Conservation (phyloP, 2,113 vertebrate genomes). For the Myotis davidii region DNA sequence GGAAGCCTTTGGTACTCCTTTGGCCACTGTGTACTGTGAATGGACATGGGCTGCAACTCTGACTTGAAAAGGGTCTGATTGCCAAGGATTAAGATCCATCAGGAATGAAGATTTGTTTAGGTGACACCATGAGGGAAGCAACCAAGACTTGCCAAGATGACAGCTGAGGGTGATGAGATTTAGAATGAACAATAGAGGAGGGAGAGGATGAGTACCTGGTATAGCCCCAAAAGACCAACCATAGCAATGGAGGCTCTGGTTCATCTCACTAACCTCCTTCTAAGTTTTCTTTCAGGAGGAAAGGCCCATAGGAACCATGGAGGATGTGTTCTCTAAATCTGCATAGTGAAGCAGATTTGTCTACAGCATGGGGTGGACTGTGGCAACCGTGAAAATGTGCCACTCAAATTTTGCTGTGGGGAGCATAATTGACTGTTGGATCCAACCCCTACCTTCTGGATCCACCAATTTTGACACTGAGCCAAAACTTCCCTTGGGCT, state of each 20-base stretch:
- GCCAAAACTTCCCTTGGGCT: neutral
- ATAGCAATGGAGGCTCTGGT: neutral
- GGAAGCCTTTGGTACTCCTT: neutral
- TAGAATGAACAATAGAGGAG: neutral
- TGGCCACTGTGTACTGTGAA: neutral
- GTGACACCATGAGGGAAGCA: neutral
- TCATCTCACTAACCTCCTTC: conserved; percentile 25
- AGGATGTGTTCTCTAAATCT: neutral
- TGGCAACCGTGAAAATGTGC: neutral
- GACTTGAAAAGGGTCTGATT: neutral
- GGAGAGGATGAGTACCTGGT: neutral
- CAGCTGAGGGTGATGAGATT: neutral
- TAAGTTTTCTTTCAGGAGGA: neutral
- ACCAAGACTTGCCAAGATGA: neutral
- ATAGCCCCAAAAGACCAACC: neutral
- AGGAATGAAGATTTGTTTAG: conserved; percentile 7
- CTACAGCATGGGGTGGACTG: neutral
- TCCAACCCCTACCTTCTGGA: neutral
- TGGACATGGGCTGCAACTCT: neutral
- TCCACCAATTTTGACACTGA: neutral
- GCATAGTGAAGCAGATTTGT: neutral
- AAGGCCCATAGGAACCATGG: neutral
- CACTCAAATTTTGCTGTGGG: neutral
- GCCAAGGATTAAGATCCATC: neutral
- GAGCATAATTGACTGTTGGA: neutral